phyloP scores from a whole-genome alignment of 2,113 vertebrate species.

The Campylorhamphus procurvoides region DNA sequence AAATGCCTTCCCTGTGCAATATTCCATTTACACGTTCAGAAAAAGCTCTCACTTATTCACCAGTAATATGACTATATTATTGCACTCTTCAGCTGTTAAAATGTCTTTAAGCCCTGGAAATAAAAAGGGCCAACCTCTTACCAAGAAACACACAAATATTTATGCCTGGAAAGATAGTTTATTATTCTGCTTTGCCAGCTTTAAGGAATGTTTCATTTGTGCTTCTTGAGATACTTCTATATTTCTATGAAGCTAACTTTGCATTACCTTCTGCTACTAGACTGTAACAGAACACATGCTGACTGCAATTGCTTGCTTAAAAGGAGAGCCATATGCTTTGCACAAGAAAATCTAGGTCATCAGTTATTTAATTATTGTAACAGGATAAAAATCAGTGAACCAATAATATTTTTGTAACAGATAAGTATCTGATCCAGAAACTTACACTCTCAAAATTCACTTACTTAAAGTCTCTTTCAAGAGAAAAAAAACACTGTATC shows the following conservation, averaged over 20 bases:
- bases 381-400: not conserved
- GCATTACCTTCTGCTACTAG: not conserved
- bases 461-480: not conserved
- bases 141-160: not conserved
- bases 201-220: not conserved
- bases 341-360: slow-evolving; percentile 16
- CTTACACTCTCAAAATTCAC: not conserved
- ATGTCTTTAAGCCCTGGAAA: not conserved
- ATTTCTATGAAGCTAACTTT: not conserved
- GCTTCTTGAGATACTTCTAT: not conserved
- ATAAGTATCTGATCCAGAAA: not conserved
- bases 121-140: not conserved
- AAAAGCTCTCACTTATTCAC: not conserved
- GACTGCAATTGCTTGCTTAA: not conserved
- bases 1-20: not conserved
- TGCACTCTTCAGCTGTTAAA: not conserved
- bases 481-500: not conserved
- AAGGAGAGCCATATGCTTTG: not conserved
- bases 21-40: not conserved
- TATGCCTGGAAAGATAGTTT: not conserved
- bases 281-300: not conserved
- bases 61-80: not conserved
- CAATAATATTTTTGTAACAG: not conserved
- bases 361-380: not conserved
- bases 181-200: not conserved